A percentile compares a stretch with the other conserved stretches of the same genome.
Evolutionary conservation across 2,797 vertebrate genomes (phyloP).

Genomic region (Masticophis lateralis): DNA sequence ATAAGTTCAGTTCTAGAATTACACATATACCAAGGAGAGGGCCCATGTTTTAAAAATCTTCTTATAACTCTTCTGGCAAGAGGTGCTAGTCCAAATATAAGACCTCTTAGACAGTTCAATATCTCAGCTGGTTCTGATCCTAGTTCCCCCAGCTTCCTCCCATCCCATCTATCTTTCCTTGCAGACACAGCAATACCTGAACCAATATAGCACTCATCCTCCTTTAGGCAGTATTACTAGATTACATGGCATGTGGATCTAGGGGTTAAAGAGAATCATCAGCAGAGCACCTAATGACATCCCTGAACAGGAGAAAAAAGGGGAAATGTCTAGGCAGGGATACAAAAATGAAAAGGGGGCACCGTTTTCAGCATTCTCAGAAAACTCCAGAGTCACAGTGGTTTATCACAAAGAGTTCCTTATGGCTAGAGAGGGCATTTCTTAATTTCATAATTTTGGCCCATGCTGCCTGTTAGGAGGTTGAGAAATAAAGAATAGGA

Average conservation of each 20-base stretch:
- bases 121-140: conserved; percentile 8
- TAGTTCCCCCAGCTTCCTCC: background rate
- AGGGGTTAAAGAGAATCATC: background rate
- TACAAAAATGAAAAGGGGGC: background rate
- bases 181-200: background rate
- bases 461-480: background rate
- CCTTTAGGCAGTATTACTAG: conserved; percentile 1
- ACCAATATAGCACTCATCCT: background rate
- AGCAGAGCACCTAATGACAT: background rate
- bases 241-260: background rate
- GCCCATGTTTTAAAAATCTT: conserved; percentile 26
- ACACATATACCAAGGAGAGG: conserved; percentile 40
- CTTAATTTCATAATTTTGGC: background rate
- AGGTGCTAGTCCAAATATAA: background rate
- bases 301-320: background rate
- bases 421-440: background rate
- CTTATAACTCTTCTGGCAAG: conserved; percentile 56
- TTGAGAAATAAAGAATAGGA: background rate
- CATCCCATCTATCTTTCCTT: background rate
- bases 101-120: conserved; percentile 22
- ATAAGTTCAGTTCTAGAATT: conserved; percentile 40
- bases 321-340: background rate
- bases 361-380: background rate
- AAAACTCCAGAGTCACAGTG: conserved; percentile 18
- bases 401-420: background rate